These are phyloP conservation scores for Chionomys nivalis DNA, from an alignment of 2,113 vertebrate genomes.

Conservation along the genomic window DNA sequence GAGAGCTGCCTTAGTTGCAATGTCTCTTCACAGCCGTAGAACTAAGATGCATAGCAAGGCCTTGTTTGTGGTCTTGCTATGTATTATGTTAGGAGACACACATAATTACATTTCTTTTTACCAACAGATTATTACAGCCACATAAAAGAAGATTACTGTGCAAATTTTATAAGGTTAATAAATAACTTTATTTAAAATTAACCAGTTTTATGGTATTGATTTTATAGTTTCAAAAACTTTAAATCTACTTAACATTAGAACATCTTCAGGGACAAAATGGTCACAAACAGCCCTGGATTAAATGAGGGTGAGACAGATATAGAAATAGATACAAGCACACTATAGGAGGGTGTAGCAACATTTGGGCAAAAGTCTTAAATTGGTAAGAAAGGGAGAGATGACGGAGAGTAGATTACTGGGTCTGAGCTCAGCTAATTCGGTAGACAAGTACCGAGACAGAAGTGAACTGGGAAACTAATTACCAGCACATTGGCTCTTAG, in stretches of 20 bases:
- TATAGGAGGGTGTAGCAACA: neutral
- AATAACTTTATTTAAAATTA: slow-evolving; percentile 36
- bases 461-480: neutral
- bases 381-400: neutral
- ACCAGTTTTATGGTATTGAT: neutral
- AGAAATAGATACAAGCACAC: neutral
- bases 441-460: neutral
- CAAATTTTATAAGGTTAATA: slow-evolving; percentile 37
- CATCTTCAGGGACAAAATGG: neutral
- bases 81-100: neutral
- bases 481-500: neutral
- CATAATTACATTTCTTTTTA: neutral
- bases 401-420: neutral
- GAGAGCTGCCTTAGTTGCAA: neutral
- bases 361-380: neutral
- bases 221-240: neutral
- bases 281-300: slow-evolving; percentile 1
- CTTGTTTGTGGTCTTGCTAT: neutral
- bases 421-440: neutral
- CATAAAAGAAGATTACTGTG: neutral
- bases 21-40: neutral
- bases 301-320: neutral
- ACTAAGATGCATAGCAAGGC: neutral
- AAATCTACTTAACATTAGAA: neutral
- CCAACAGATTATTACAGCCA: neutral